phyloP scores from a whole-genome alignment of 1,140 invertebrate genomes.

The Brachionus calyciflorus region DNA sequence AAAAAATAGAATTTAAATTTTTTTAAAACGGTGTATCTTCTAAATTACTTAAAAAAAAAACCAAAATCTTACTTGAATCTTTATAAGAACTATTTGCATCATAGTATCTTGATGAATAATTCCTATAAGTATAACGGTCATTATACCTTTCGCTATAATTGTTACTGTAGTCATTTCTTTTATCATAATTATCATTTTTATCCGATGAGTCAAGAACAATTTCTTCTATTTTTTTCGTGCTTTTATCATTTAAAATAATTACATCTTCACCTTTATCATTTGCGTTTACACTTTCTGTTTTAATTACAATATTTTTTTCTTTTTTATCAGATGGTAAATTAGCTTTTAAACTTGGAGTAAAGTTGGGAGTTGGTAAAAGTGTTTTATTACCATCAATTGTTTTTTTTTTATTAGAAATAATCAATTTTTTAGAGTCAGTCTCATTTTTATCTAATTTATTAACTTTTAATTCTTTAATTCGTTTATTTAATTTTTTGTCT shows the following conservation, averaged over 20 bases:
- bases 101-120: no score
- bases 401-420: not conserved
- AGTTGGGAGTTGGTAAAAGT: constrained; percentile 3
- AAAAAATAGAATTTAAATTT: no score
- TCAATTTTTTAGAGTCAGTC: not conserved
- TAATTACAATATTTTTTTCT: no score
- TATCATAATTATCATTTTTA: not conserved
- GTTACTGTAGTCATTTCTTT: not conserved
- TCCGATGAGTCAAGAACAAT: not conserved
- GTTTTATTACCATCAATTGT: not conserved
- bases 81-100: no score
- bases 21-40: no score
- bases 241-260: constrained; percentile 5
- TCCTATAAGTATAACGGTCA: no score
- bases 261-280: not conserved
- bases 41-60: no score
- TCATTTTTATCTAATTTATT: not conserved
- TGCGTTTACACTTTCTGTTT: not conserved
- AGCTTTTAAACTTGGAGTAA: not conserved
- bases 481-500: constrained; percentile 28
- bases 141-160: no score
- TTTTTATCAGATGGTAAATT: not conserved
- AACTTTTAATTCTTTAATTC: not conserved
- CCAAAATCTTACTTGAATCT: no score
- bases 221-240: not conserved